phyloP scores from a whole-genome alignment of 2,888 invertebrate genomes.

The Lepetodrilus schrolli region DNA sequence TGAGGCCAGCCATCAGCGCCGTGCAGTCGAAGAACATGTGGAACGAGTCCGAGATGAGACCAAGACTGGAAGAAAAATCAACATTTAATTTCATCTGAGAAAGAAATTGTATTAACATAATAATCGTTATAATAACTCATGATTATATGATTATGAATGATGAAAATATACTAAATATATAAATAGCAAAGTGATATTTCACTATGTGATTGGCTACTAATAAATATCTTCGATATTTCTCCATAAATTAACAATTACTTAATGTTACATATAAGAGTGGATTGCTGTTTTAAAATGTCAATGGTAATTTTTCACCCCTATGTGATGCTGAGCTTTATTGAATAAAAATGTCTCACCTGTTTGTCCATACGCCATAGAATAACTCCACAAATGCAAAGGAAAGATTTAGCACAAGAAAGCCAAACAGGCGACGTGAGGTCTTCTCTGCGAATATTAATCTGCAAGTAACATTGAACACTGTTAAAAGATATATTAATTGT shows the following conservation, averaged over 20 bases:
- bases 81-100: neutral
- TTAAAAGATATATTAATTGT: no score
- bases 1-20: constrained; percentile 92
- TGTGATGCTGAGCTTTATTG: no score
- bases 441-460: constrained; percentile 92
- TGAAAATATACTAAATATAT: neutral
- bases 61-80: constrained; percentile 78
- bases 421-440: constrained; percentile 93
- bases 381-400: constrained; percentile 98
- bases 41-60: constrained; percentile 97
- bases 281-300: no score
- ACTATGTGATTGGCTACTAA: no score
- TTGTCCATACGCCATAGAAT: constrained; percentile 84
- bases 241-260: no score
- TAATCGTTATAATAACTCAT: neutral
- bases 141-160: neutral
- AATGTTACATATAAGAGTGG: no score
- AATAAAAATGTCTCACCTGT: no score
- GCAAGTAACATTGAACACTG: no score
- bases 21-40: constrained; percentile 99
- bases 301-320: no score
- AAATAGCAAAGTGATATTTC: no score
- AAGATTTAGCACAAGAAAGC: constrained; percentile 92
- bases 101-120: neutral
- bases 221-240: no score